A percentile compares a stretch with the other conserved stretches of the same genome.
These are phyloP conservation scores for Heteromormyrus szaboi DNA, from an alignment of 2,797 vertebrate genomes.

Conservation along the genomic window DNA sequence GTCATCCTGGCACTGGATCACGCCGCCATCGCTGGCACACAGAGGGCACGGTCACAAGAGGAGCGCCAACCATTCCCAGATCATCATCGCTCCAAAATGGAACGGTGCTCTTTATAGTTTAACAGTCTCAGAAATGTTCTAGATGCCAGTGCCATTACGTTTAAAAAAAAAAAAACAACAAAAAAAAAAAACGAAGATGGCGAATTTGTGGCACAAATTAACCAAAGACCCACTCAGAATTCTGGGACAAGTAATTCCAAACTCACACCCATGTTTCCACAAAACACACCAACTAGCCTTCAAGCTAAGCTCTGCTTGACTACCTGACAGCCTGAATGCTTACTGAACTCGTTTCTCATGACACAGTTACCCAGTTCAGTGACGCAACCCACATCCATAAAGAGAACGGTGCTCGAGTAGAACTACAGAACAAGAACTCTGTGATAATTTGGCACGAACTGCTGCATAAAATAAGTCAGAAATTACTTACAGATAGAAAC, in stretches of 20 bases:
- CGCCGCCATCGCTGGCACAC: constrained; percentile 71
- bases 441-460: background rate
- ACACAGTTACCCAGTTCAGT: background rate
- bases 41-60: background rate
- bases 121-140: background rate
- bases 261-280: background rate
- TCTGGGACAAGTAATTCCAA: background rate
- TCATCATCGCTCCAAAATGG: background rate
- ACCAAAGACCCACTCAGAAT: background rate
- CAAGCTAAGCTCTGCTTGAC: background rate
- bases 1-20: constrained; percentile 95
- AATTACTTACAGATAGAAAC: background rate
- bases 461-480: background rate
- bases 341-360: background rate
- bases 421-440: background rate
- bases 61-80: background rate
- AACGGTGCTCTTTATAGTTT: background rate
- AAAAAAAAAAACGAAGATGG: background rate
- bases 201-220: background rate
- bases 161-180: background rate
- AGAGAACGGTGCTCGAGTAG: background rate
- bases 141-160: background rate
- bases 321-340: background rate
- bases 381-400: background rate
- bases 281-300: background rate